Evolutionary conservation across 2,797 vertebrate species (phyloP).

Genomic region (Eulemur albifrons): DNA sequence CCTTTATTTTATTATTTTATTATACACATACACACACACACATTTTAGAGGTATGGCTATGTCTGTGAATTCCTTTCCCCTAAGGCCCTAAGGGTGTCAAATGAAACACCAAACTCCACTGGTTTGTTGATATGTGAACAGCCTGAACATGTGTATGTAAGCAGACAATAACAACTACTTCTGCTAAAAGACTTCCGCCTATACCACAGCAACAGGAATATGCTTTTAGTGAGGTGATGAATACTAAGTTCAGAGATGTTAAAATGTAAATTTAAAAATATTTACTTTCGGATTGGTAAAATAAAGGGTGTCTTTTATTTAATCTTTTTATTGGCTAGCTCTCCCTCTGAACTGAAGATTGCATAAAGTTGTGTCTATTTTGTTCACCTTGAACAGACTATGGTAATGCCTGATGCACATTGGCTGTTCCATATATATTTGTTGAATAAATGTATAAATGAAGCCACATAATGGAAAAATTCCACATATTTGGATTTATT

Average conservation of each 20-base stretch:
- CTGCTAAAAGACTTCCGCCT: background rate
- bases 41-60: background rate
- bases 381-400: background rate
- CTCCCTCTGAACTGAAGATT: background rate
- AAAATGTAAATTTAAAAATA: background rate
- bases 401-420: background rate
- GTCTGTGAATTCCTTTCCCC: background rate
- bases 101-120: background rate
- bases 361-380: background rate
- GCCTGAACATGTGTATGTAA: accelerated
- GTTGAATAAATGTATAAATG: background rate
- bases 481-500: background rate
- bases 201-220: background rate
- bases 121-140: background rate
- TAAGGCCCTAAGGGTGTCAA: background rate
- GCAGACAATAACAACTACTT: background rate
- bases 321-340: background rate
- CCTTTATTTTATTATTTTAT: background rate
- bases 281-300: background rate
- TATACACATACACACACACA: too few relatives aligned
- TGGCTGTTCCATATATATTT: background rate
- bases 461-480: background rate
- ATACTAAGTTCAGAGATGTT: background rate
- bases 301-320: background rate
- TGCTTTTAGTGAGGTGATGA: background rate